phyloP scores from a whole-genome alignment of 2,888 invertebrate genomes.

The Aromia moschata region DNA sequence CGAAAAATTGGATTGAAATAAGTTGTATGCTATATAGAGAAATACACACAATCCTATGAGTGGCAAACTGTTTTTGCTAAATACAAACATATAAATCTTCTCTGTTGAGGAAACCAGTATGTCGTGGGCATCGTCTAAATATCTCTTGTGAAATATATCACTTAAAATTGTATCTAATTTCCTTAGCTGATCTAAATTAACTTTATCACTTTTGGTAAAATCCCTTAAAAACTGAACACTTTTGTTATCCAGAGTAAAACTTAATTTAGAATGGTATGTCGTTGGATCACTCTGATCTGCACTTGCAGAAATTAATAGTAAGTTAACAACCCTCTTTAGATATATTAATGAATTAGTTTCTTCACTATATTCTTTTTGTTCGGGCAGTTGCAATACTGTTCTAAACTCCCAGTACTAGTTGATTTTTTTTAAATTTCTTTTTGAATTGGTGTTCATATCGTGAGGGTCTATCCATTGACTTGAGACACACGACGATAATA shows the following conservation, averaged over 20 bases:
- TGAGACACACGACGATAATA: conserved; percentile 10
- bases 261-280: conserved; percentile 33
- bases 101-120: conserved; percentile 29
- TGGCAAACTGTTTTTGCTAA: conserved; percentile 34
- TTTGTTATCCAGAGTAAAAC: conserved; percentile 32
- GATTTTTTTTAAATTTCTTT: conserved; percentile 28
- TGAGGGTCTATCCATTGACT: conserved; percentile 44
- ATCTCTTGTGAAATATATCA: conserved; percentile 33
- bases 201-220: conserved; percentile 30
- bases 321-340: conserved; percentile 39
- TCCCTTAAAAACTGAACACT: conserved; percentile 38
- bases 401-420: background rate
- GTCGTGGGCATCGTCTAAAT: conserved; percentile 33
- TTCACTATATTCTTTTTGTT: too few relatives aligned
- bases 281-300: conserved; percentile 31
- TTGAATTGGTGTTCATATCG: conserved; percentile 42
- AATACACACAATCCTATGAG: conserved; percentile 29
- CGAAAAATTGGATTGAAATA: conserved; percentile 41
- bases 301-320: conserved; percentile 38
- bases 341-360: conserved; percentile 29
- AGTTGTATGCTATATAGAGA: conserved; percentile 36
- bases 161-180: conserved; percentile 42
- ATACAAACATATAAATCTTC: conserved; percentile 31
- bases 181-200: conserved; percentile 36
- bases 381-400: too few relatives aligned